Base-by-base conservation (phyloP, 2,797 vertebrate species). In the Anas acuta region DNA sequence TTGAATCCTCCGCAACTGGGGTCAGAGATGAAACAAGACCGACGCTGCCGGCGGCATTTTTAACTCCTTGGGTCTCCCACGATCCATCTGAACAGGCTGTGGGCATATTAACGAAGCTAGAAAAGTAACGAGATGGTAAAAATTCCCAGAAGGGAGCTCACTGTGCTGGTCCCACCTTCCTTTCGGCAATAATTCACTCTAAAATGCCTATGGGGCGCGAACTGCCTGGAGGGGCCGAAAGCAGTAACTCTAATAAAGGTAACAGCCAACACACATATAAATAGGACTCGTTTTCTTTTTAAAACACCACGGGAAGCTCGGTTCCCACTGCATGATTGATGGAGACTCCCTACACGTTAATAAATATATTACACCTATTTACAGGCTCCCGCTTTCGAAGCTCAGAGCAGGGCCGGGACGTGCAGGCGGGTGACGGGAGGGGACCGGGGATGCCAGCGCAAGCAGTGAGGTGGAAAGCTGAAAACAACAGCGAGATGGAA, bases 311-410 rank as follows among this genome's bases (percentile, higher is more conserved):
- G 93, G 90, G 92, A 96, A 89, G 79, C 73, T 92, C 91, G 78
- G 91, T 95, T 95, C 92, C 95, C 78, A 32, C 7, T 80, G 70
- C 73, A 37, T 81, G 94, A 90, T 67, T 67, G 93, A 95, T 86
- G 95, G 94, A 83, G 85, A 54, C 79, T 93, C 96, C 96, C 97
- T 93, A 96, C 97, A 96, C 89, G 95, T 94, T 96, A 97, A 97
- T 96, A 97, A 95, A 95, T 97, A 98, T 96, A 92, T 90, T 98
- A 98, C 96, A 98, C 32, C 10, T 98, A 98, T 98, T 97, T 98
- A 97, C 96, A 98, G 92, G 47, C 72, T 91, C 94, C 95, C 60
- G 91, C 53, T 93, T 90, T 87, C 54, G 77, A 85, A 54, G 79
- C n/a, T 79, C 87, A 54, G 89, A 45, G 60, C 0, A 3, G 58